Conservation (phyloP, 2,797 vertebrate species). For the Distichodus sexfasciatus region DNA sequence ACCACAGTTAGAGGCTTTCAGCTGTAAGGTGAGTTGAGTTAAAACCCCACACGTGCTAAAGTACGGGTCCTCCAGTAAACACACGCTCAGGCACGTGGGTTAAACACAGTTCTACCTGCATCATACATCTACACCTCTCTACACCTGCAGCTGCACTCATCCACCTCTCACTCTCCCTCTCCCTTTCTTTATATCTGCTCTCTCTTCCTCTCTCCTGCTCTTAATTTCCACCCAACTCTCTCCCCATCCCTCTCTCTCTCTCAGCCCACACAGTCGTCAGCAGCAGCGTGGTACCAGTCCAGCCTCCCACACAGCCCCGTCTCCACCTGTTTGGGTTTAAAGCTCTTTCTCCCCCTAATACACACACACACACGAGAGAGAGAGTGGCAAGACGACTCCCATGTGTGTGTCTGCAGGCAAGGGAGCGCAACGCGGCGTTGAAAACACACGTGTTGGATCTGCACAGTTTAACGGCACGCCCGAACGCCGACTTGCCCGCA, state of each 20-base stretch:
- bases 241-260: not conserved
- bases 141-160: too few species aligned
- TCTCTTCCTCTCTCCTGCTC: not conserved
- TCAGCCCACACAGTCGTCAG: constrained; percentile 39
- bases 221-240: too few species aligned
- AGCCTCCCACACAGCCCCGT: constrained; percentile 33
- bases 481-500: constrained; percentile 15
- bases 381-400: constrained; percentile 13
- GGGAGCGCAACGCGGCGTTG: not conserved
- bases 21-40: too few species aligned
- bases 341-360: constrained; percentile 19
- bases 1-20: too few species aligned
- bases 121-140: too few species aligned
- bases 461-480: constrained; percentile 33
- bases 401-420: too few species aligned
- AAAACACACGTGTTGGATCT: constrained; percentile 7
- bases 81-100: too few species aligned
- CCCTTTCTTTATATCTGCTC: too few species aligned
- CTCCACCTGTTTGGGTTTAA: constrained; percentile 39
- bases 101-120: too few species aligned
- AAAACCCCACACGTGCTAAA: too few species aligned
- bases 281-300: constrained; percentile 24
- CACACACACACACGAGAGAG: constrained; percentile 12
- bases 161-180: too few species aligned
- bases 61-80: too few species aligned